These are phyloP conservation scores for Alviniconcha marisindica DNA, from an alignment of 1,140 invertebrate genomes.

Conservation along the genomic window DNA sequence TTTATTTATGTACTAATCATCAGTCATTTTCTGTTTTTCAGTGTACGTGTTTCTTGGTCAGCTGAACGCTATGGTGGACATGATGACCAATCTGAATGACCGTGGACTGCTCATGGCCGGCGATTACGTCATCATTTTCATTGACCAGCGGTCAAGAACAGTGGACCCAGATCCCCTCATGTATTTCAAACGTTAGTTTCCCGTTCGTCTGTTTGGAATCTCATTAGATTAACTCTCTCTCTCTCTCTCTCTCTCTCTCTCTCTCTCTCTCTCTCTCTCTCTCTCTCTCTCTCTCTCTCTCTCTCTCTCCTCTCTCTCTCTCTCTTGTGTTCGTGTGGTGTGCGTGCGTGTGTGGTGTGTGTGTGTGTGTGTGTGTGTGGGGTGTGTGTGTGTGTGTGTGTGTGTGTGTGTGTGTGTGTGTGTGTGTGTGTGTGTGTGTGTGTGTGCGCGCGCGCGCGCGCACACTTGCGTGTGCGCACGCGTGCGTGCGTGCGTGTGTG, in stretches of 20 bases:
- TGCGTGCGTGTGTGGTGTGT: too few species aligned
- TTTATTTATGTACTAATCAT: too few species aligned
- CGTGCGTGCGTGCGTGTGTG: too few species aligned
- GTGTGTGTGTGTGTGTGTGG: too few species aligned
- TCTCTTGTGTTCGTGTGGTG: too few species aligned
- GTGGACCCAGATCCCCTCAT: conserved; percentile 82
- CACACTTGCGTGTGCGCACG: too few species aligned
- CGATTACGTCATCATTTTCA: conserved; percentile 96
- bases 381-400: background rate
- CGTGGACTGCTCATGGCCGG: conserved; percentile 91
- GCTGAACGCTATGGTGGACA: conserved; percentile 86
- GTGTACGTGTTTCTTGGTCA: conserved; percentile 95
- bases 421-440: too few species aligned
- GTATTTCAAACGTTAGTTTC: conserved; percentile 93
- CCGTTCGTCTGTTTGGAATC: conserved; percentile 25
- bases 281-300: too few species aligned
- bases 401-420: background rate
- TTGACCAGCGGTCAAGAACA: conserved; percentile 90
- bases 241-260: background rate
- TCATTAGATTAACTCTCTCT: background rate
- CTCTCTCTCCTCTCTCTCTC: too few species aligned
- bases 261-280: background rate
- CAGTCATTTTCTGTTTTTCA: conserved; percentile 68
- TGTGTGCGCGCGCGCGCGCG: too few species aligned
- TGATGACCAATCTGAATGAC: conserved; percentile 93